These are phyloP conservation scores for Timandra comae DNA, from an alignment of 2,888 invertebrate genomes.

Conservation along the genomic window DNA sequence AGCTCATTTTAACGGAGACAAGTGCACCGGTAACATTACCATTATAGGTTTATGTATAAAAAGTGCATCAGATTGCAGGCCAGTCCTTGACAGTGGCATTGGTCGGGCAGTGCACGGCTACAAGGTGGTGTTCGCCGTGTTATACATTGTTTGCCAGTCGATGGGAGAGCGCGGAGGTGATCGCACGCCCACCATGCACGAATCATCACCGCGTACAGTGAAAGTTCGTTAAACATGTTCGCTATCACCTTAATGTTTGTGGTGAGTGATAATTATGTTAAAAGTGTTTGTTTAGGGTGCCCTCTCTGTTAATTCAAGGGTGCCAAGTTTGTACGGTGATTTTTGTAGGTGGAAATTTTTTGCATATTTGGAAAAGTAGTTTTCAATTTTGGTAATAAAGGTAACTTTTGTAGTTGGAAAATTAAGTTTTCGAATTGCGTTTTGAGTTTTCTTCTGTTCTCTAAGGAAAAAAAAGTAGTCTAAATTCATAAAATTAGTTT, in stretches of 20 bases:
- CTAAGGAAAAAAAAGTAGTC: too few relatives aligned
- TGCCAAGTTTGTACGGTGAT: too few relatives aligned
- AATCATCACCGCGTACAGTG: slow-evolving; percentile 52
- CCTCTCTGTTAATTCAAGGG: slow-evolving; percentile 17
- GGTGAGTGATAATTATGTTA: slow-evolving; percentile 69
- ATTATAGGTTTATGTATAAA: slow-evolving; percentile 37
- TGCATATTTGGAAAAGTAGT: too few relatives aligned
- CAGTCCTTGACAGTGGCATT: slow-evolving; percentile 57
- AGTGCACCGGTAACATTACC: slow-evolving; percentile 49
- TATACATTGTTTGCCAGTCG: slow-evolving; percentile 40
- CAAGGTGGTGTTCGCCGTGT: too few relatives aligned
- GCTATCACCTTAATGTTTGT: slow-evolving; percentile 72
- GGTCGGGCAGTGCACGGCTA: slow-evolving; percentile 18
- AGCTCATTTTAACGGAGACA: slow-evolving; percentile 23
- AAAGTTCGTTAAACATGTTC: slow-evolving; percentile 71
- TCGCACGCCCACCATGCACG: slow-evolving; percentile 54
- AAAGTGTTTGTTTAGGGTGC: slow-evolving; percentile 55
- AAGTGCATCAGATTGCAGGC: slow-evolving; percentile 42
- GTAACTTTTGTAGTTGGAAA: too few relatives aligned
- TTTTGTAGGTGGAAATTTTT: too few relatives aligned
- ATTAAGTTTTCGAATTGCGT: too few relatives aligned
- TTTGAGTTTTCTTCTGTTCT: too few relatives aligned
- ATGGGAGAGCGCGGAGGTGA: slow-evolving; percentile 47
- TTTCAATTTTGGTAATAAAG: too few relatives aligned
- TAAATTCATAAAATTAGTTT: too few relatives aligned